These are phyloP conservation scores for Ectropis grisescens DNA, from an alignment of 1,140 invertebrate genomes.

Conservation along the genomic window DNA sequence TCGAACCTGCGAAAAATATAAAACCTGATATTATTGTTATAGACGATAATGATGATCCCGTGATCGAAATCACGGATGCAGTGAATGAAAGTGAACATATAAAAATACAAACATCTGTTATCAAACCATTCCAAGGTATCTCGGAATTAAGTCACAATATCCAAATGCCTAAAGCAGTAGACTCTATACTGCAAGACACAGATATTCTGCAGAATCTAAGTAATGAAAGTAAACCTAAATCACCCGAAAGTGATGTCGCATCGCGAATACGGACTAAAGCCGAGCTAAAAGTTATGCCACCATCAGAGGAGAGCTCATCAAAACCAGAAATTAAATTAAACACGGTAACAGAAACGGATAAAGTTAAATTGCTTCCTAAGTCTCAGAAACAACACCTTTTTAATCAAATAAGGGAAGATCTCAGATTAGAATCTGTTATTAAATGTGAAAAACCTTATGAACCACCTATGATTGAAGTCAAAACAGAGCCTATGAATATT, in stretches of 20 bases:
- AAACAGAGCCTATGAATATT: conserved; percentile 59
- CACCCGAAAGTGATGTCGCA: conserved; percentile 67
- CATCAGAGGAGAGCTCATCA: conserved; percentile 35
- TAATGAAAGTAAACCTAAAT: conserved; percentile 36
- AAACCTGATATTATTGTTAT: conserved; percentile 66
- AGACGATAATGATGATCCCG: conserved; percentile 57
- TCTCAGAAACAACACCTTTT: conserved; percentile 61
- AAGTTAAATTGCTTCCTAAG: conserved; percentile 42
- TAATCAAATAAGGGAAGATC: conserved; percentile 60
- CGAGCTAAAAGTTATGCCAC: conserved; percentile 78
- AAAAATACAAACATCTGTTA: conserved; percentile 18
- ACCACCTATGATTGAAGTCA: conserved; percentile 35
- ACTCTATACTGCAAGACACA: conserved; percentile 41
- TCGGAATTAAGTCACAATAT: conserved; percentile 71
- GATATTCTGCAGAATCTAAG: conserved; percentile 38
- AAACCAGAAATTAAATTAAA: conserved; percentile 27
- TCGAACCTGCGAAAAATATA: conserved; percentile 60
- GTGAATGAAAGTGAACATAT: conserved; percentile 44
- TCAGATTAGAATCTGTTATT: conserved; percentile 54
- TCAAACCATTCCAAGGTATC: conserved; percentile 64
- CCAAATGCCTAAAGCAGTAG: conserved; percentile 77
- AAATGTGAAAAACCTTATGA: conserved; percentile 37
- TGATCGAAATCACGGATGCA: conserved; percentile 57
- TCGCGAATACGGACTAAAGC: conserved; percentile 86
- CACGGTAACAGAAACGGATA: conserved; percentile 20